Evolutionary conservation across 2,797 vertebrate species (phyloP).

Genomic region (Monodelphis domestica): DNA sequence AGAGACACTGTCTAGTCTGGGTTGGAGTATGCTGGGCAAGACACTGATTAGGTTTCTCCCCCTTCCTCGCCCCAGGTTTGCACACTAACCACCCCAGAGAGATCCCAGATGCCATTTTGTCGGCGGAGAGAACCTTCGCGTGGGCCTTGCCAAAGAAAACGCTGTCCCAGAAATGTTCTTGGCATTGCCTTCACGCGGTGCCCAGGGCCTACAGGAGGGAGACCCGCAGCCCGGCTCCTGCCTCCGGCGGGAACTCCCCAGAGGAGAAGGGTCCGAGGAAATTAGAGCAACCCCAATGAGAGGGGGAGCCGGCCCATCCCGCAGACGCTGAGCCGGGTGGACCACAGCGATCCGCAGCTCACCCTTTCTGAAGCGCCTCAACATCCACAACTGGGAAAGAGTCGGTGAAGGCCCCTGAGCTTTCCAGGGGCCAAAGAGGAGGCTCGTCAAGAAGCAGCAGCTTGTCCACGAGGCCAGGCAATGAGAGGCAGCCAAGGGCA

Average conservation of each 20-base stretch:
- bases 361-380: not conserved
- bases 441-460: not conserved
- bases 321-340: not conserved
- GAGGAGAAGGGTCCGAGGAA: slow-evolving; percentile 20
- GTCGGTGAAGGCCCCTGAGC: not conserved
- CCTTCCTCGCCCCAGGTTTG: slow-evolving; percentile 64
- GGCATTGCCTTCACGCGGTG: slow-evolving; percentile 53
- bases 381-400: not conserved
- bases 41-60: slow-evolving; percentile 57
- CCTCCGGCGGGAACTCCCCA: slow-evolving; percentile 8
- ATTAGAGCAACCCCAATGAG: slow-evolving; percentile 61
- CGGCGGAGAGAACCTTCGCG: slow-evolving; percentile 29
- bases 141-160: slow-evolving; percentile 75
- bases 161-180: slow-evolving; percentile 70
- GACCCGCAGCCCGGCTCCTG: slow-evolving; percentile 58
- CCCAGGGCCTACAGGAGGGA: slow-evolving; percentile 47
- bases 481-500: not conserved
- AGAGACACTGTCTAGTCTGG: slow-evolving; percentile 33
- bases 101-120: slow-evolving; percentile 76
- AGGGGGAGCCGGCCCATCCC: slow-evolving; percentile 10
- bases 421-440: not conserved
- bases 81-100: slow-evolving; percentile 77
- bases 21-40: slow-evolving; percentile 70
- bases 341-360: not conserved
- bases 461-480: not conserved